Base-by-base conservation (phyloP, 2,797 vertebrate species). In the Gadopsis marmoratus region DNA sequence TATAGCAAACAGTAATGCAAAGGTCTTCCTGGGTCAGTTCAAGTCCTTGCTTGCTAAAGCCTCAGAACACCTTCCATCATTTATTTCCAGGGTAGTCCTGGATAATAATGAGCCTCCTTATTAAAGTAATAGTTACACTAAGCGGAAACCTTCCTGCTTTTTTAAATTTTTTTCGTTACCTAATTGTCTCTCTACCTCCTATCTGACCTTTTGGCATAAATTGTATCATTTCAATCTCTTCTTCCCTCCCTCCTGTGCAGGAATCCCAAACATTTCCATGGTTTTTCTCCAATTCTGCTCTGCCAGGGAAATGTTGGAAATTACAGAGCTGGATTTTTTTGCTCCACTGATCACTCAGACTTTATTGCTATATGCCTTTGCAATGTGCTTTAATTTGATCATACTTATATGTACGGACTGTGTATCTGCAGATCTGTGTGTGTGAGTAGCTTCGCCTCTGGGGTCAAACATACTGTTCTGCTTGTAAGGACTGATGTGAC, bases 281-380 rank as follows among this genome's bases (percentile, higher is more conserved):
- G 3, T 58, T 68, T 81, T 56, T 61, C 21, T 82, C 64, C 79
- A 81, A n/a, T 54, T 79, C 48, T 19, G 48, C 58, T 78, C 71
- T 72, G 66, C 71, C 26, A 62, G 14, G n/a, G 21, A 75, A 48
- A 76, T 11, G 0, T 16, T 37, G 51, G 66, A 85, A 87, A 90
- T 90, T 76, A 88, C 68, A 86, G 82, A 86, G 61, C 56, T 53
- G 7, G 37, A 68, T 47, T 68, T 69, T 59, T 55, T 65, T 74
- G 59, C 53, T 50, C 26, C 23, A 65, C 71, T 78, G 79, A 81
- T 78, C 58, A 37, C 48, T 72, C 50, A n/a, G 68, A 59, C 35
- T 83, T 78, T 74, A 78, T 47, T 70, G 73, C 82, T 26, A n/a
- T 29, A 74, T 8, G 31, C 37, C 62, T 68, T 31, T 67, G 54